These are phyloP conservation scores for Alviniconcha marisindica DNA, from an alignment of 1,140 invertebrate species.

Conservation along the genomic window DNA sequence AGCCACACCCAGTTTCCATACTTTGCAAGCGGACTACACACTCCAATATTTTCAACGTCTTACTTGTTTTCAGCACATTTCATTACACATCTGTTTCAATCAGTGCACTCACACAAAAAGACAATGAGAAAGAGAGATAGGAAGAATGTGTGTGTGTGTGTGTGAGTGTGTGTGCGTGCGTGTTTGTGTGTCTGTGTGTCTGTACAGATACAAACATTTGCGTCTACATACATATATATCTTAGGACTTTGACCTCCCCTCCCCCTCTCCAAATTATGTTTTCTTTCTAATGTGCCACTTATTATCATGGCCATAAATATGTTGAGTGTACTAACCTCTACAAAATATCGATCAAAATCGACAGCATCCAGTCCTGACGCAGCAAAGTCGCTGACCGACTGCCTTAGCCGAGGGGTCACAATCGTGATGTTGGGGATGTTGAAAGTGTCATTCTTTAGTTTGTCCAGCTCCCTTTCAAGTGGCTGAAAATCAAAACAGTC, in stretches of 20 bases:
- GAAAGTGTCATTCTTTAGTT: not conserved
- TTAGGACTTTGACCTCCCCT: not conserved
- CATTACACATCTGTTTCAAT: no score
- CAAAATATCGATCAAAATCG: not conserved
- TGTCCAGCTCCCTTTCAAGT: not conserved
- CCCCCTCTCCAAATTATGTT: not conserved
- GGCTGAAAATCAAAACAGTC: no score
- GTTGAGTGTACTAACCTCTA: not conserved
- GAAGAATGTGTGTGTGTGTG: no score
- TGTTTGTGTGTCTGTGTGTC: no score
- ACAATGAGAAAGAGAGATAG: no score
- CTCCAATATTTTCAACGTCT: no score
- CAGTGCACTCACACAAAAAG: no score
- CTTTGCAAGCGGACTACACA: no score
- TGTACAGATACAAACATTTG: no score
- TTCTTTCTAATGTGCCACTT: not conserved
- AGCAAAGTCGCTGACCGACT: conserved; percentile 6
- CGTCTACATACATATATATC: not conserved
- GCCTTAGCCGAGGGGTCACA: not conserved
- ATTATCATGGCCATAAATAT: not conserved
- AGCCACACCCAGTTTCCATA: no score
- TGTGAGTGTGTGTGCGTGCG: no score
- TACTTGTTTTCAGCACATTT: no score
- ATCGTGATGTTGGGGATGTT: conserved; percentile 8
- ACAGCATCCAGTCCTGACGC: not conserved